Base-by-base conservation (phyloP, 2,888 invertebrate genomes). In the Dasysyrphus albostriatus region DNA sequence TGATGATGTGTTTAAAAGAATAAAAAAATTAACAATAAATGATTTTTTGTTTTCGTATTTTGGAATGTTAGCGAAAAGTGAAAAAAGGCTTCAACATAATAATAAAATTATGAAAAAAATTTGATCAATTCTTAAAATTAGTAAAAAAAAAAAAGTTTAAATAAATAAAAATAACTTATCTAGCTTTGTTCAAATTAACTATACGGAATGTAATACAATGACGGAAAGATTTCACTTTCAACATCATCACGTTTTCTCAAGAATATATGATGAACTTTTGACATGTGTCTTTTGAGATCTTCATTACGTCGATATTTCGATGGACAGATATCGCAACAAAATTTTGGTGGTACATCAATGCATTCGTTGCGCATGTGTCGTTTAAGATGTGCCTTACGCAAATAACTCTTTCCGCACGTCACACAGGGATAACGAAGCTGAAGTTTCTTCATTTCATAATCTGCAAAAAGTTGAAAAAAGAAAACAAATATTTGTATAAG, bases 321-420 rank as follows among this genome's bases (percentile, higher is more conserved):
- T 32, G 89, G 88, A 82, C 91, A 90, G 14, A 89, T 72, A 34
- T 89, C 88, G 84, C 90, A 90, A 59, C 89, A 88, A 85, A 89
- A 91, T 88, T 89, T 90, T 58, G 90, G 90, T 58, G 89, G 88
- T 19, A 90, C 89, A 70, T 90, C 90, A 77, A 91, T 90, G 76
- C 91, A 91, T 85, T 91, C 91, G 76, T 90, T 89, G 7, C 88
- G 89, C 9, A 90, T 89, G 79, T 91, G 91, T 8, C 91, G 90
- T 72, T 90, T 90, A 5, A 90, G 88, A 78, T 91, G 90, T 6
- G 90, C 90, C 77, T 90, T 91, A 29, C 90, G 89, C 67, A 90
- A 84, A 83, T 91, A 91, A 81, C 90, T 91, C 75, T 89, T 90
- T 16, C 91, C 91, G 65, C 91, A 91, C 19, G 89, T 88, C n/a